A percentile compares a stretch with the other conserved stretches of the same genome.
phyloP scores from a whole-genome alignment of 30 jellyfish, hydroid and myxozoan genomes.

The Mastigias papua region DNA sequence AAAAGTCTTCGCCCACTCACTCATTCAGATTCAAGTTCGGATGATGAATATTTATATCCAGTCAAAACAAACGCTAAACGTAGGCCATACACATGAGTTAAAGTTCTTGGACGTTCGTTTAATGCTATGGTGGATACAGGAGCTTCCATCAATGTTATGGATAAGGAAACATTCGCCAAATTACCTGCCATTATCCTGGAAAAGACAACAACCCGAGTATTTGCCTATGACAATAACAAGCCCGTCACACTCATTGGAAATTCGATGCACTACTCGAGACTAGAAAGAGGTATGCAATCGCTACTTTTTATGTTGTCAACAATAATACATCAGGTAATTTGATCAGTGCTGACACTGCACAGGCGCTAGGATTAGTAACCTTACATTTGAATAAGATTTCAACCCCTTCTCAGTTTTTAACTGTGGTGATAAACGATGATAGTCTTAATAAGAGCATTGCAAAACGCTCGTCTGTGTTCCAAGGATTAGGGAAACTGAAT shows the following conservation, averaged over 20 bases:
- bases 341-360: constrained; percentile 10
- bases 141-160: constrained; percentile 40
- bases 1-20: too few relatives aligned
- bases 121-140: constrained; percentile 29
- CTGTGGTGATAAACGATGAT: constrained; percentile 9
- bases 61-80: background rate
- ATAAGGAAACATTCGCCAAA: background rate
- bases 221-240: background rate
- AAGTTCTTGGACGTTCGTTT: constrained; percentile 15
- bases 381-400: constrained; percentile 20
- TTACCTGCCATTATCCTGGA: constrained; percentile 1
- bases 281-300: background rate
- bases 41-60: constrained; percentile 27
- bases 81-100: background rate
- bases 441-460: background rate
- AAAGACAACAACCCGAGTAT: constrained; percentile 27
- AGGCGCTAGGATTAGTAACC: constrained; percentile 29
- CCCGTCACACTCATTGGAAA: constrained; percentile 38
- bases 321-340: constrained; percentile 11
- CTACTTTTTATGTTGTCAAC: constrained; percentile 26
- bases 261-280: constrained; percentile 39
- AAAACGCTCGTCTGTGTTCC: background rate
- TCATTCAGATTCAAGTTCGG: background rate
- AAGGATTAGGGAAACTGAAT: constrained; percentile 19
- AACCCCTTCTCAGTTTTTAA: background rate